These are phyloP conservation scores for Tubulanus polymorphus DNA, from an alignment of 2,888 invertebrate species.

Conservation along the genomic window DNA sequence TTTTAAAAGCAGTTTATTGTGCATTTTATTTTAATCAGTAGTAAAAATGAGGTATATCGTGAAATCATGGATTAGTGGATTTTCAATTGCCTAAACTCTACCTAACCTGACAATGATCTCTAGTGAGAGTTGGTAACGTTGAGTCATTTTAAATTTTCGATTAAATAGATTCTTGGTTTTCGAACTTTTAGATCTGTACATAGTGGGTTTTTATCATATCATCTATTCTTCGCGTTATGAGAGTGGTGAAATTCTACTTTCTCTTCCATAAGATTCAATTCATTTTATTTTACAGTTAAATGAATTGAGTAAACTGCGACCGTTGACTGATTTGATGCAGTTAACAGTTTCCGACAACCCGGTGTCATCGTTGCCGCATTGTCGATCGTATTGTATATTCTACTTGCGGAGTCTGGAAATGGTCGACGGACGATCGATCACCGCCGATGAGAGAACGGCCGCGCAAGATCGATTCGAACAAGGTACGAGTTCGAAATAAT, in stretches of 20 bases:
- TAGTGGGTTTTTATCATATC: too few relatives aligned
- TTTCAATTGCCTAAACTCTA: too few relatives aligned
- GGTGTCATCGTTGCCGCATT: constrained; percentile 40
- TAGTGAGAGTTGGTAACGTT: too few relatives aligned
- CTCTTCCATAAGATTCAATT: neutral
- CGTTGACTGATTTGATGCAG: constrained; percentile 41
- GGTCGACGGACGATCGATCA: constrained; percentile 39
- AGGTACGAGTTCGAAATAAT: constrained; percentile 24
- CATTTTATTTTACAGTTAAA: constrained; percentile 29
- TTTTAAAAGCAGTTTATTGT: too few relatives aligned
- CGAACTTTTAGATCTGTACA: too few relatives aligned
- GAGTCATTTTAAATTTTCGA: too few relatives aligned
- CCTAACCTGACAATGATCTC: too few relatives aligned
- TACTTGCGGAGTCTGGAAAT: constrained; percentile 43
- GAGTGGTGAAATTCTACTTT: neutral
- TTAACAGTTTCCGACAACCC: constrained; percentile 46
- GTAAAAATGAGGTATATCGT: too few relatives aligned
- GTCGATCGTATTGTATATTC: constrained; percentile 42
- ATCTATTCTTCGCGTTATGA: too few relatives aligned
- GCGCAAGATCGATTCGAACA: constrained; percentile 46
- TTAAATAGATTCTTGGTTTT: too few relatives aligned
- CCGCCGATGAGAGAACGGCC: constrained; percentile 32
- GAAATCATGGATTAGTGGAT: too few relatives aligned
- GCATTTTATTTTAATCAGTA: too few relatives aligned
- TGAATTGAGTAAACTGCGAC: constrained; percentile 47